Evolutionary conservation across 92 coral and sea anemone species (phyloP).

Genomic region (Phenganax marumi): DNA sequence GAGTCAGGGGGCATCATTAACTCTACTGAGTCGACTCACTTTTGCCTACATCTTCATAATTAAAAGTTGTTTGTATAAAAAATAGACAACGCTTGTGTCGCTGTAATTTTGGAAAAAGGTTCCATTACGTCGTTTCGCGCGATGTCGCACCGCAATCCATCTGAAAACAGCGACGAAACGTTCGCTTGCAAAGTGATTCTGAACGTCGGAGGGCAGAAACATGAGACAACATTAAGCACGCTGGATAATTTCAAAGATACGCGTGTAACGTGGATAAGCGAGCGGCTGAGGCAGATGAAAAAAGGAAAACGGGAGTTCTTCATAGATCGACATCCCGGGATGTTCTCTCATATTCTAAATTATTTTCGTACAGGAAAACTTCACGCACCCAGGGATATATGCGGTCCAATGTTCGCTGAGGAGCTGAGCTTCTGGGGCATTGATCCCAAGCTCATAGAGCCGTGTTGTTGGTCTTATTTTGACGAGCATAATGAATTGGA

Average conservation of each 20-base stretch:
- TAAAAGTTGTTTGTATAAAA: slow-evolving; percentile 33
- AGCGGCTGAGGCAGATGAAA: slow-evolving; percentile 74
- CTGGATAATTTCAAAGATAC: slow-evolving; percentile 88
- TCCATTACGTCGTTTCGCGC: background rate
- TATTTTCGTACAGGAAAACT: slow-evolving; percentile 94
- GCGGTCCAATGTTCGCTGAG: slow-evolving; percentile 96
- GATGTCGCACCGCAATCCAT: slow-evolving; percentile 25
- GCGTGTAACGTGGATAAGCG: slow-evolving; percentile 93
- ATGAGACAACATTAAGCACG: slow-evolving; percentile 92
- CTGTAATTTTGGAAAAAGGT: background rate
- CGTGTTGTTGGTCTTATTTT: slow-evolving; percentile 98
- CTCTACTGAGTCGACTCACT: background rate
- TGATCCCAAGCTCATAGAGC: slow-evolving; percentile 89
- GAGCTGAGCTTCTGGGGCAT: slow-evolving; percentile 94
- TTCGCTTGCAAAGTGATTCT: slow-evolving; percentile 70
- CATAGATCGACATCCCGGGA: slow-evolving; percentile 90
- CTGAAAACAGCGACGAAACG: slow-evolving; percentile 10
- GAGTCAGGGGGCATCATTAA: slow-evolving; percentile 16
- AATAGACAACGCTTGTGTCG: background rate
- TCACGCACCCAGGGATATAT: slow-evolving; percentile 94
- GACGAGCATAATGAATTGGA: slow-evolving; percentile 97
- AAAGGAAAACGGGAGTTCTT: slow-evolving; percentile 81
- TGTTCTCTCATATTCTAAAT: slow-evolving; percentile 89
- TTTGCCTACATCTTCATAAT: slow-evolving; percentile 16
- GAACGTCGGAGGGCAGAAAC: slow-evolving; percentile 95